These are phyloP conservation scores for Promerops cafer DNA, from an alignment of 2,113 vertebrate species.

Conservation along the genomic window DNA sequence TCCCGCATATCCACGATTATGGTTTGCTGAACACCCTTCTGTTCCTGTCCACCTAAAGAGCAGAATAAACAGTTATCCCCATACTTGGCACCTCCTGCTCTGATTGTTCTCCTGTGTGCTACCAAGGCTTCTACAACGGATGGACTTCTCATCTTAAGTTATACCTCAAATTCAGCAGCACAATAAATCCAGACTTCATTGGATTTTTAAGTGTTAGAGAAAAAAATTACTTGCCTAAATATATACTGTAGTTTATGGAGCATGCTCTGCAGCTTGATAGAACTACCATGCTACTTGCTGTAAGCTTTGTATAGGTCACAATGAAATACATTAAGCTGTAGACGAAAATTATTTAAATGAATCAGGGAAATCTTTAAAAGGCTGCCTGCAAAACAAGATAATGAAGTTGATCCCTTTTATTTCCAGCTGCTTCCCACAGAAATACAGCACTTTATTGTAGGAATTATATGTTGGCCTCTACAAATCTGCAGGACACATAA, in stretches of 20 bases:
- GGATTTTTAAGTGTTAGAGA: neutral
- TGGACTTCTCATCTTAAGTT: neutral
- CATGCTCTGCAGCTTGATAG: neutral
- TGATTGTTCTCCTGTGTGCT: neutral
- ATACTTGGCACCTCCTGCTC: neutral
- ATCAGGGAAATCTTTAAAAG: neutral
- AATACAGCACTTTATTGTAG: neutral
- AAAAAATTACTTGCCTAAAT: neutral
- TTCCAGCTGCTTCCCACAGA: neutral
- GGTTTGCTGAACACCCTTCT: slow-evolving; percentile 71
- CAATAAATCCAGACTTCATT: neutral
- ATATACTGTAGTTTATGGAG: neutral
- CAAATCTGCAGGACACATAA: neutral
- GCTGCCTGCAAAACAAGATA: neutral
- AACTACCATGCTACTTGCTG: neutral
- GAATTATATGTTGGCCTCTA: neutral
- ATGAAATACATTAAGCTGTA: neutral
- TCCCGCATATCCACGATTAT: slow-evolving; percentile 95
- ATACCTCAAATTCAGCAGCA: neutral
- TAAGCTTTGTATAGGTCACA: neutral
- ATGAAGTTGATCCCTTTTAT: neutral
- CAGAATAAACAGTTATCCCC: neutral
- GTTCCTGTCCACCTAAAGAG: slow-evolving; percentile 85
- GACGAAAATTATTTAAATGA: neutral
- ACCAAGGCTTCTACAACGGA: neutral